Percentiles rank a stretch among this genome's conserved stretches.
Conservation (phyloP, 2,113 vertebrate genomes). For the Tetraodon nigroviridis region DNA sequence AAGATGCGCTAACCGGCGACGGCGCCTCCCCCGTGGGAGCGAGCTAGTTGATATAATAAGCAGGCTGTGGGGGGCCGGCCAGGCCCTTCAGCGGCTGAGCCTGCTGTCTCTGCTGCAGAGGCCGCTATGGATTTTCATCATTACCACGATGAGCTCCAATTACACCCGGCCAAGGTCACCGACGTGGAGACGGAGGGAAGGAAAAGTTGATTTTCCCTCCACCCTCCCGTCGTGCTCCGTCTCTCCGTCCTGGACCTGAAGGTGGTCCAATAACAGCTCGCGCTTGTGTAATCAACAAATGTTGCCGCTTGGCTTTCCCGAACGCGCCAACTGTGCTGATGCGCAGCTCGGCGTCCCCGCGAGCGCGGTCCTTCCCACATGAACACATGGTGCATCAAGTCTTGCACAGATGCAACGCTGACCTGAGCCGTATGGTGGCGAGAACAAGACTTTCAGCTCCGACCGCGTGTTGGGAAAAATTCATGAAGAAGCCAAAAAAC, state of each 20-base stretch:
- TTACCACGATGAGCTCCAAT: constrained; percentile 40
- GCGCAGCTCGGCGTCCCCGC: constrained; percentile 3
- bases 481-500: not conserved
- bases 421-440: constrained; percentile 47
- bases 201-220: constrained; percentile 43
- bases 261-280: no score
- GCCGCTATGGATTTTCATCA: constrained; percentile 58
- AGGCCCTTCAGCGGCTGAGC: constrained; percentile 41
- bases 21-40: constrained; percentile 10
- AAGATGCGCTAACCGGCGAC: constrained; percentile 32
- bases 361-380: constrained; percentile 38
- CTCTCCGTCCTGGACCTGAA: no score
- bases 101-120: constrained; percentile 30
- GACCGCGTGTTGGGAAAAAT: not conserved
- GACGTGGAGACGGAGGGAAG: constrained; percentile 14
- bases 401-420: constrained; percentile 37
- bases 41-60: constrained; percentile 27
- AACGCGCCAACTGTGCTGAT: constrained; percentile 32
- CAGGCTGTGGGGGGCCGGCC: constrained; percentile 15
- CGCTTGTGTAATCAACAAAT: constrained; percentile 14
- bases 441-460: constrained; percentile 15
- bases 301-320: constrained; percentile 13
- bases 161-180: constrained; percentile 53
- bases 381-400: constrained; percentile 44
- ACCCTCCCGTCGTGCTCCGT: constrained; percentile 15